Evolutionary conservation across 1,140 invertebrate species (phyloP).

Genomic region (Venustaconcha ellipsiformis): DNA sequence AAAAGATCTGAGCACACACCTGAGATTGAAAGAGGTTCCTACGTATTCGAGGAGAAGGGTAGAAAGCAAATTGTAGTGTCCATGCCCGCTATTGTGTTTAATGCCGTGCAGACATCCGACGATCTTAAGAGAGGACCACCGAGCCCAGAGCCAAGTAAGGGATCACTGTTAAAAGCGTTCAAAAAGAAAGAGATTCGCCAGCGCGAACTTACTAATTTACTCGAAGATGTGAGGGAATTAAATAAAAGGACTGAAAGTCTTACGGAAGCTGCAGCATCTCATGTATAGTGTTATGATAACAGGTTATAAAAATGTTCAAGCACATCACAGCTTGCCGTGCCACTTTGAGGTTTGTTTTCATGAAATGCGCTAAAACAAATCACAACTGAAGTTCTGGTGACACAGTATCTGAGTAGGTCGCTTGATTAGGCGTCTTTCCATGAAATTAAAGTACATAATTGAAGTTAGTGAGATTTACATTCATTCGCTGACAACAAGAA

Average conservation of each 20-base stretch:
- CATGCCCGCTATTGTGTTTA: slow-evolving; percentile 59
- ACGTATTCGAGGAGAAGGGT: not conserved
- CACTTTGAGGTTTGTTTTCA: no score
- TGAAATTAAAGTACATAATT: no score
- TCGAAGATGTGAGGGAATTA: slow-evolving; percentile 60
- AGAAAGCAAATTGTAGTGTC: slow-evolving; percentile 51
- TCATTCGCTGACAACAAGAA: no score
- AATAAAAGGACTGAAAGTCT: slow-evolving; percentile 52
- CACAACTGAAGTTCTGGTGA: no score
- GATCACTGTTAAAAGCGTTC: slow-evolving; percentile 41
- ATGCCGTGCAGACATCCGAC: slow-evolving; percentile 29
- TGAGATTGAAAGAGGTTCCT: not conserved
- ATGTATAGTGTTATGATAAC: no score
- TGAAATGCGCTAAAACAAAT: no score
- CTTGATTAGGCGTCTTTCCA: no score
- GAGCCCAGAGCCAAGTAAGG: not conserved
- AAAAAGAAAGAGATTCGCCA: slow-evolving; percentile 57
- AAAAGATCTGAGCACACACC: not conserved
- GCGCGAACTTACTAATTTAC: slow-evolving; percentile 51
- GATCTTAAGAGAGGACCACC: slow-evolving; percentile 1
- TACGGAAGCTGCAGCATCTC: slow-evolving; percentile 2
- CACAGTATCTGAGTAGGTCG: no score
- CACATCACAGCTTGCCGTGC: no score
- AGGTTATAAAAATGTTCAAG: no score
- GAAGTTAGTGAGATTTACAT: no score